Evolutionary conservation across 2,113 vertebrate genomes (phyloP).

Genomic region (Amblyopsis rosae): DNA sequence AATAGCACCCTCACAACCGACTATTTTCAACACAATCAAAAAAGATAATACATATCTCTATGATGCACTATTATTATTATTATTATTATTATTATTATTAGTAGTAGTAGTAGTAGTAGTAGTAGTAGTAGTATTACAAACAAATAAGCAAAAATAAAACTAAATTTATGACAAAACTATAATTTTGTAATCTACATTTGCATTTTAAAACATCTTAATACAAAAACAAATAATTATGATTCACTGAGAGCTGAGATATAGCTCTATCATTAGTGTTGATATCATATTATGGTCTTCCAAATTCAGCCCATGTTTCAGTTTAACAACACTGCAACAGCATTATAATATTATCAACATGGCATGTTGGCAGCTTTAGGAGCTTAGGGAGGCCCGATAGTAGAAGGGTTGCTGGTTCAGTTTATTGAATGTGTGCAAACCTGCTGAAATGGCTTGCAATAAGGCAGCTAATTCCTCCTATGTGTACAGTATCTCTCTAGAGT

Average conservation of each 20-base stretch:
- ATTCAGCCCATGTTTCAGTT: background rate
- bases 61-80: background rate
- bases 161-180: too few relatives aligned
- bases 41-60: background rate
- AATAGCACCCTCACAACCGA: background rate
- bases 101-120: too few relatives aligned
- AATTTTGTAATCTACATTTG: too few relatives aligned
- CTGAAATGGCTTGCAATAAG: background rate
- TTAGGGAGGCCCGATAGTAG: background rate
- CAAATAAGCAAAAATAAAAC: too few relatives aligned
- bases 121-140: background rate
- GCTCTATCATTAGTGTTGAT: background rate
- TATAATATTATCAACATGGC: background rate
- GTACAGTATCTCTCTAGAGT: too few relatives aligned
- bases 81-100: too few relatives aligned
- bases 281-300: background rate
- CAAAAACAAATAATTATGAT: conserved; percentile 24
- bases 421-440: background rate
- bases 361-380: background rate
- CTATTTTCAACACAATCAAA: background rate
- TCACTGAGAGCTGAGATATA: conserved; percentile 12
- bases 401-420: background rate
- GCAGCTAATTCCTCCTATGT: background rate
- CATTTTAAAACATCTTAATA: background rate
- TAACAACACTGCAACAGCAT: background rate